phyloP scores from a whole-genome alignment of 2,888 invertebrate species.

The Keiferia lycopersicella region DNA sequence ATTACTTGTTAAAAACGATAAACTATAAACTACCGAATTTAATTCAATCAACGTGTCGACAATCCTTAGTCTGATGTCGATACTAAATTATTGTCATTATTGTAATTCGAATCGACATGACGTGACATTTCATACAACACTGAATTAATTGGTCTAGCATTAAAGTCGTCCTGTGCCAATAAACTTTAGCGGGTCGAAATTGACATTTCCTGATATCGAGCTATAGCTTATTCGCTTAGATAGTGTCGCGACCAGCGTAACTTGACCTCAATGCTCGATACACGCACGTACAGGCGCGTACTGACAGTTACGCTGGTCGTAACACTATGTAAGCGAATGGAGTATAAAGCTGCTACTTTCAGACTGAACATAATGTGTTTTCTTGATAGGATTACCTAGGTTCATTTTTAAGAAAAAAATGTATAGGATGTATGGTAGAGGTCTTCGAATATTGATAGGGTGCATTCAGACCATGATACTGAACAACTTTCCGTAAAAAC shows the following conservation, averaged over 20 bases:
- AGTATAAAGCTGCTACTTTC: neutral
- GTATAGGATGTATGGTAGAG: no score
- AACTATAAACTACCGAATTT: conserved; percentile 19
- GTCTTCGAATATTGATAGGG: no score
- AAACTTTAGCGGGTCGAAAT: neutral
- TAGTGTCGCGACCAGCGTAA: no score
- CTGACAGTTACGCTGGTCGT: no score
- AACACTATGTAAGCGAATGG: no score
- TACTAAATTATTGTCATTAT: conserved; percentile 21
- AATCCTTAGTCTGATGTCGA: conserved; percentile 17
- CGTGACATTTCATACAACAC: neutral
- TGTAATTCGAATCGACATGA: neutral
- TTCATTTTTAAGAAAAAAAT: no score
- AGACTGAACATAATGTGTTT: neutral
- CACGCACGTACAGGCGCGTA: no score
- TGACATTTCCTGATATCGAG: conserved; percentile 2
- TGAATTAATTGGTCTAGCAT: conserved; percentile 8
- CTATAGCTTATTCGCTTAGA: no score
- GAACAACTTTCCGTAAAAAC: no score
- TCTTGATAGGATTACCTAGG: no score
- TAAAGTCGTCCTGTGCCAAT: conserved; percentile 6
- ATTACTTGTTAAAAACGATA: neutral
- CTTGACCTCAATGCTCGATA: no score
- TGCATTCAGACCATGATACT: no score
- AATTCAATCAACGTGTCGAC: conserved; percentile 19